phyloP scores from a whole-genome alignment of 2,888 invertebrate genomes.

The Mycalesis mineus region DNA sequence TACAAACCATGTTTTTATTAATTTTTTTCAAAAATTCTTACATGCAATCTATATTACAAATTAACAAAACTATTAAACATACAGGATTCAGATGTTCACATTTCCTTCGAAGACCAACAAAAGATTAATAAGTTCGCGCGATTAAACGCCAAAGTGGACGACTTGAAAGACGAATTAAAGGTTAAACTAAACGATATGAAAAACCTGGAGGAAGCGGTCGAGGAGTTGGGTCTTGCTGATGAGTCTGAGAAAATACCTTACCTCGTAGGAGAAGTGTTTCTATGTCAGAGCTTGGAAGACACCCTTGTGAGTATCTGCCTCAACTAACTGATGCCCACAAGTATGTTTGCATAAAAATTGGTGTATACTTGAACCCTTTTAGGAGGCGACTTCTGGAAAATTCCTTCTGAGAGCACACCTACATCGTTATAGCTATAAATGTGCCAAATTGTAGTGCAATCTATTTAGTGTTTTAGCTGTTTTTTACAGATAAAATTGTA shows the following conservation, averaged over 20 bases:
- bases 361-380: too few species aligned
- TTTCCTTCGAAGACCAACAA: constrained; percentile 97
- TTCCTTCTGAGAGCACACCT: too few species aligned
- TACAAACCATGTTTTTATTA: not conserved
- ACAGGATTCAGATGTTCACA: constrained; percentile 93
- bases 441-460: too few species aligned
- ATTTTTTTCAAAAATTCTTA: constrained; percentile 15
- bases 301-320: constrained; percentile 79
- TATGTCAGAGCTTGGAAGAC: constrained; percentile 86
- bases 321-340: too few species aligned
- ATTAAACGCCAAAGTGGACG: constrained; percentile 93
- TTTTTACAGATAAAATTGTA: too few species aligned
- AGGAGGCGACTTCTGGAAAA: too few species aligned
- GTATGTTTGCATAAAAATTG: too few species aligned
- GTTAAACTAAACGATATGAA: constrained; percentile 92
- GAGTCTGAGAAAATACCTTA: constrained; percentile 88
- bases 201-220: constrained; percentile 94
- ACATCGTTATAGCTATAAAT: too few species aligned
- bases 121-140: constrained; percentile 98
- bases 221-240: constrained; percentile 89
- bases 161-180: constrained; percentile 91
- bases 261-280: constrained; percentile 92
- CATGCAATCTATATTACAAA: constrained; percentile 6
- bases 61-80: too few species aligned
- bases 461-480: too few species aligned